A percentile compares a stretch with the other conserved stretches of the same genome.
Conservation (phyloP, 2,888 invertebrate species). For the Azorinus chamasolen region DNA sequence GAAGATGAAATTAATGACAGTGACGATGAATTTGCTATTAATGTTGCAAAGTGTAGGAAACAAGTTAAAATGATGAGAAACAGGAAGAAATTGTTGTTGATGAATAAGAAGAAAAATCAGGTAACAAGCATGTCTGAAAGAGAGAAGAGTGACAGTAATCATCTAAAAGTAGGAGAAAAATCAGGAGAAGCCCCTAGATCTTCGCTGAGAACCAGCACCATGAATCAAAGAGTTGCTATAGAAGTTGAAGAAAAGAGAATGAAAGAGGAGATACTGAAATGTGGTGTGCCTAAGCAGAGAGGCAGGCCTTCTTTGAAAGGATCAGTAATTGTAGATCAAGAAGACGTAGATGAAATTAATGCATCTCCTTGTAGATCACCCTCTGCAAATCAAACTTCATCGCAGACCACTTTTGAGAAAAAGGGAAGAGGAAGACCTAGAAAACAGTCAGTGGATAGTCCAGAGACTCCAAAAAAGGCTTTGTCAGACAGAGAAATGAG, state of each 20-base stretch:
- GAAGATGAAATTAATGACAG: conserved; percentile 72
- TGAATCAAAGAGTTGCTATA: conserved; percentile 62
- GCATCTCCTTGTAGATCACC: too few relatives aligned
- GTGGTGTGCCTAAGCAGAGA: conserved; percentile 18
- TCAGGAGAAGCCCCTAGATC: conserved; percentile 16
- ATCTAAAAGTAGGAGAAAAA: background rate
- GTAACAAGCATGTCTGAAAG: background rate
- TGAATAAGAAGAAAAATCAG: background rate
- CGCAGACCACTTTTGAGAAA: conserved; percentile 9
- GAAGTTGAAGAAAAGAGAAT: conserved; percentile 65
- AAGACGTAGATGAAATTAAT: too few relatives aligned
- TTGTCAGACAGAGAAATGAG: conserved; percentile 21
- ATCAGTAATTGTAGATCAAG: too few relatives aligned
- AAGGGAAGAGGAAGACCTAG: conserved; percentile 48
- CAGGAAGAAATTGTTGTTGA: background rate
- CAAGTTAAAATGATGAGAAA: background rate
- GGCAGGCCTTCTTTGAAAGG: too few relatives aligned
- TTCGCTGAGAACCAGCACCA: conserved; percentile 63
- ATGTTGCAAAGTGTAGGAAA: too few relatives aligned
- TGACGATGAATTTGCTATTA: too few relatives aligned
- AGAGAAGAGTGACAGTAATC: background rate
- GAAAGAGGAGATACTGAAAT: conserved; percentile 34
- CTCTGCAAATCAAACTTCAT: background rate
- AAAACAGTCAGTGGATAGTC: conserved; percentile 11
- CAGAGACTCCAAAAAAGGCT: background rate